Conservation (phyloP, 2,888 invertebrate genomes). For the Sericinus montela region DNA sequence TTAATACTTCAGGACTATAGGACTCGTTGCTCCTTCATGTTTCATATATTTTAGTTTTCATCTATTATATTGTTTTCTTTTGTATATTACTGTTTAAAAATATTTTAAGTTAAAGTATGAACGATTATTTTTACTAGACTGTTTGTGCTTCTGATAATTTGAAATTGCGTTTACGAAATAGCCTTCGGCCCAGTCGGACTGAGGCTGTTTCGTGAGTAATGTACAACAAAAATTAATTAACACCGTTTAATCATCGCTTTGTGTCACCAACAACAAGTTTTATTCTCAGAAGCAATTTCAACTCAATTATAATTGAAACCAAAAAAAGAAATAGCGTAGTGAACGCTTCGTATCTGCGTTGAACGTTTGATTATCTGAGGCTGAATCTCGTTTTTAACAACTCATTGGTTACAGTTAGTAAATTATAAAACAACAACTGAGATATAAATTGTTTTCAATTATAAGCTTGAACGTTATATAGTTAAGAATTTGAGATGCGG, state of each 20-base stretch:
- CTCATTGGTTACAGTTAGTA: constrained; percentile 13
- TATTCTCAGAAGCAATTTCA: neutral
- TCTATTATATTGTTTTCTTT: too few relatives aligned
- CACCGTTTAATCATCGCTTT: constrained; percentile 25
- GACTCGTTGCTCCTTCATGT: neutral
- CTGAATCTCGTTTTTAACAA: constrained; percentile 1
- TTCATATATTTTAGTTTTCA: too few relatives aligned
- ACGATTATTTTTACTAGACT: too few relatives aligned
- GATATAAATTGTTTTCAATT: constrained; percentile 27
- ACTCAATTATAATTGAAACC: neutral
- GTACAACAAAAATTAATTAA: constrained; percentile 28
- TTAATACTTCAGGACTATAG: too few relatives aligned
- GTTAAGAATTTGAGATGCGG: constrained; percentile 28
- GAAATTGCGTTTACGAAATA: too few relatives aligned
- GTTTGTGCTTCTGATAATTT: too few relatives aligned
- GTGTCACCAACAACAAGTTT: constrained; percentile 1
- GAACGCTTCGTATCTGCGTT: constrained; percentile 2
- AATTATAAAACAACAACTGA: constrained; percentile 23
- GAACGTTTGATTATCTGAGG: constrained; percentile 6
- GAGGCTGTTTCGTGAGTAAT: constrained; percentile 49
- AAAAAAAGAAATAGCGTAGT: neutral
- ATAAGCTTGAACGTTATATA: constrained; percentile 28
- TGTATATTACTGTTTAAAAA: too few relatives aligned
- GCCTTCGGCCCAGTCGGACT: constrained; percentile 37
- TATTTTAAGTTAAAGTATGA: too few relatives aligned